Percentiles rank a stretch among this genome's conserved stretches.
Evolutionary conservation across 1,140 invertebrate genomes (phyloP).

Genomic region (Drosophila nigrodunni): DNA sequence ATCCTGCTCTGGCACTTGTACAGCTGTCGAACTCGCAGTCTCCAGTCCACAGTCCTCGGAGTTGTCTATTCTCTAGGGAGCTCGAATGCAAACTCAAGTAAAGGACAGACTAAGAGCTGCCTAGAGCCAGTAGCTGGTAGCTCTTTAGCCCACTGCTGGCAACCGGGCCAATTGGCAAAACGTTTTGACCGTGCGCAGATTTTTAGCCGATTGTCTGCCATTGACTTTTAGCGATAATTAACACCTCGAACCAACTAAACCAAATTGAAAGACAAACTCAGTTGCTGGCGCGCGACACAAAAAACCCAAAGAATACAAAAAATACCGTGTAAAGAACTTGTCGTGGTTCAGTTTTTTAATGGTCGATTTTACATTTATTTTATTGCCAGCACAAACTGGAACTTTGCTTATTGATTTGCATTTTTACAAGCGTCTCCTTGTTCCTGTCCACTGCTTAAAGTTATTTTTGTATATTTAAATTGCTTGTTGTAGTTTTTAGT

Average conservation of each 20-base stretch:
- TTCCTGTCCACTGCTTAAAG: conserved; percentile 62
- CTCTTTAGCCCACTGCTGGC: background rate
- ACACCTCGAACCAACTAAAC: conserved; percentile 69
- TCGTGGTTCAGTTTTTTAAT: conserved; percentile 42
- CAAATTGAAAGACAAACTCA: conserved; percentile 67
- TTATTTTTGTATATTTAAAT: conserved; percentile 83
- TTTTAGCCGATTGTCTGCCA: conserved; percentile 73
- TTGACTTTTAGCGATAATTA: conserved; percentile 83
- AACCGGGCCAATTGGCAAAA: conserved; percentile 43
- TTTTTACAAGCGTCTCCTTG: conserved; percentile 75
- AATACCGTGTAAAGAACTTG: conserved; percentile 40
- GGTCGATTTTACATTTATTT: conserved; percentile 74
- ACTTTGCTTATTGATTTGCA: conserved; percentile 80
- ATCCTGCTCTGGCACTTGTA: conserved; percentile 61
- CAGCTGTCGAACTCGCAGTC: conserved; percentile 48
- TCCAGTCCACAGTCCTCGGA: background rate
- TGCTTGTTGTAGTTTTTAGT: conserved; percentile 42
- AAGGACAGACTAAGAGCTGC: conserved; percentile 9
- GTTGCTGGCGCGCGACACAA: conserved; percentile 65
- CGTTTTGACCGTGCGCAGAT: conserved; percentile 64
- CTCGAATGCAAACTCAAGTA: conserved; percentile 59
- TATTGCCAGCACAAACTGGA: conserved; percentile 67
- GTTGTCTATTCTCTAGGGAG: conserved; percentile 56
- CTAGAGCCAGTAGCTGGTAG: conserved; percentile 41
- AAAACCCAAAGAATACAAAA: conserved; percentile 25